Evolutionary conservation across 2,888 invertebrate species (phyloP), one percentile per base, ranked within the genome.

Genomic region (Drosophila siamana): DNA sequence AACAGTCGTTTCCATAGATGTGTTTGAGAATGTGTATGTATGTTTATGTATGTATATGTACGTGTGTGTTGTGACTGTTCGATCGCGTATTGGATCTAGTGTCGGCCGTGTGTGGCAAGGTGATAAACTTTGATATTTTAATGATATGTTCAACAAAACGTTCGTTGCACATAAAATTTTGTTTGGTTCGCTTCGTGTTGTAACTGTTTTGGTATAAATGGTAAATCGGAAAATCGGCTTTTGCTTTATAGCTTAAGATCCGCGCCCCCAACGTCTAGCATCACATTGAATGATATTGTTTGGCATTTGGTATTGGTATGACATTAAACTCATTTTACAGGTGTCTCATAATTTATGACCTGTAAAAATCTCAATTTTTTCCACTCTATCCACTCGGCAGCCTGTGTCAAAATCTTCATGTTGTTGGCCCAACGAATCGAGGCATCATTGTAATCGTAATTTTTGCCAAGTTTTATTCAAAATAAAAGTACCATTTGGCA

Each of bases 81-180:
- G 73, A 65, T 70, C 62, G 52, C 36, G 30, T 40, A 57, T 40
- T 41, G 22, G 16, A 47, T 28, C 50, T 55, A 36, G 51, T 56
- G 66, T 43, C 60, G 46, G 61, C 54, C 65, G 62, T 74, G 83
- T 86, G 84, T 85, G 82, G 85, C 80, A 86, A 80, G 81, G 82
- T 76, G 83, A 89, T 89, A 89, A 89, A 89, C 85, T 89, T 88
- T 82, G 85, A 74, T 86, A 87, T 84, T 89, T 89, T 89, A 89
- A 89, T 90, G 89, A 82, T 82, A 82, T 87, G 84, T 90, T 89
- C 88, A 90, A 89, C 89, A 89, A 89, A 90, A 79, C 82, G 89
- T 71, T 89, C 72, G 80, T 57, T 79, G 89, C 84, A 86, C 78
- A 89, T 88, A 82, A 88, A 86, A 78, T 57, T 62, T 62, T 51